phyloP scores from a whole-genome alignment of 2,797 vertebrate genomes.

The Eremophila alpestris region DNA sequence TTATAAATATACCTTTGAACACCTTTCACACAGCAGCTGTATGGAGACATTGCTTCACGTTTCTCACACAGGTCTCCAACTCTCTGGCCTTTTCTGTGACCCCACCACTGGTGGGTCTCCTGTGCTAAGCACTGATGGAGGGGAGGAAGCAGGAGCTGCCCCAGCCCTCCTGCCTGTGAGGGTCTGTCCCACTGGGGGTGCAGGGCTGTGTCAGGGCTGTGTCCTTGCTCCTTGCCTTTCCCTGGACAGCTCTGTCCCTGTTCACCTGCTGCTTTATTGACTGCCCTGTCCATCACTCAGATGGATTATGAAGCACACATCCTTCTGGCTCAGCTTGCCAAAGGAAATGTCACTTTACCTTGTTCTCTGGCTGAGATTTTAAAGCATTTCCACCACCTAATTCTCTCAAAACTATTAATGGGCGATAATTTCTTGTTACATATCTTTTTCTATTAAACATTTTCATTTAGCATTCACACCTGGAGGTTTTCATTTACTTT shows the following conservation, averaged over 20 bases:
- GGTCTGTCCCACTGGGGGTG: background rate
- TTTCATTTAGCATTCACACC: conserved; percentile 28
- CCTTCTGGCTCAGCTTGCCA: background rate
- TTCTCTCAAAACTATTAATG: background rate
- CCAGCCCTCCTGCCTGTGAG: background rate
- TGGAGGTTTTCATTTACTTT: conserved; percentile 31
- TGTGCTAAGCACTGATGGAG: background rate
- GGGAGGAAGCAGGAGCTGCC: background rate
- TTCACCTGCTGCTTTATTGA: background rate
- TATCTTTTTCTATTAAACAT: background rate
- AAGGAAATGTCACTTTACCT: background rate
- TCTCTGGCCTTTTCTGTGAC: background rate
- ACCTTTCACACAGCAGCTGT: background rate
- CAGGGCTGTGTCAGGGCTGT: background rate
- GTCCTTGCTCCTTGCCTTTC: background rate
- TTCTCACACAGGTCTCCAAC: background rate
- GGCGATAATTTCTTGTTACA: background rate
- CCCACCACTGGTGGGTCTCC: background rate
- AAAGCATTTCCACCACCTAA: background rate
- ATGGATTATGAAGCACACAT: background rate
- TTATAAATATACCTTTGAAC: background rate
- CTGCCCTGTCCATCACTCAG: background rate
- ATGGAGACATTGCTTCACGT: background rate
- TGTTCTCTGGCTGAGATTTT: background rate
- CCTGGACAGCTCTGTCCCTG: background rate